Percentiles rank a stretch among this genome's conserved stretches.
Conservation (phyloP, 2,113 vertebrate genomes). For the Formicarius rufipectus region DNA sequence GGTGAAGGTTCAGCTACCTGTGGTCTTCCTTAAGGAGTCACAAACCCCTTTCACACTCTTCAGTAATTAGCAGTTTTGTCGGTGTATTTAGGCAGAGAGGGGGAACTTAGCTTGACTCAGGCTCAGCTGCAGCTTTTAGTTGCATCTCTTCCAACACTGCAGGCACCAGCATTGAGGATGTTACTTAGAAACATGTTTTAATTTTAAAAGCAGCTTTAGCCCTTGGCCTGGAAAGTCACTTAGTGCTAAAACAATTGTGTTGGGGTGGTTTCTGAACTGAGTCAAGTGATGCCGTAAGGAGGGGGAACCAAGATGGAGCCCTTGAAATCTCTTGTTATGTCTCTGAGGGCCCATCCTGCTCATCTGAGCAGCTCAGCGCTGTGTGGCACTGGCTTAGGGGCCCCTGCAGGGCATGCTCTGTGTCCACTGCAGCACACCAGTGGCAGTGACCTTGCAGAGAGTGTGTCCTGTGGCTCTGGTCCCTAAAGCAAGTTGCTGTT, state of each 20-base stretch:
- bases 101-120: not conserved
- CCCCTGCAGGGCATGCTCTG: not conserved
- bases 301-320: not conserved
- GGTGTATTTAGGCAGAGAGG: not conserved
- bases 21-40: not conserved
- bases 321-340: not conserved
- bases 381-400: not conserved
- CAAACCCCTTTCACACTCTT: not conserved
- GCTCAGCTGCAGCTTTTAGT: not conserved
- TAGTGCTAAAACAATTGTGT: not conserved
- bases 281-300: not conserved
- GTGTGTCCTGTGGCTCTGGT: not conserved
- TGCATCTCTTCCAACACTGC: not conserved
- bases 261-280: not conserved
- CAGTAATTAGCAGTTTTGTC: not conserved
- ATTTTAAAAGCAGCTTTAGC: not conserved
- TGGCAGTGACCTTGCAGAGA: not conserved
- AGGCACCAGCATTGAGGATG: not conserved
- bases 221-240: not conserved
- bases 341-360: not conserved
- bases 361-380: not conserved
- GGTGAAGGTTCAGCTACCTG: not conserved
- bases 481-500: not conserved
- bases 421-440: not conserved
- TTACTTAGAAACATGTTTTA: not conserved